Evolutionary conservation across 2,888 invertebrate genomes (phyloP).

Genomic region (Synergus japonicus): DNA sequence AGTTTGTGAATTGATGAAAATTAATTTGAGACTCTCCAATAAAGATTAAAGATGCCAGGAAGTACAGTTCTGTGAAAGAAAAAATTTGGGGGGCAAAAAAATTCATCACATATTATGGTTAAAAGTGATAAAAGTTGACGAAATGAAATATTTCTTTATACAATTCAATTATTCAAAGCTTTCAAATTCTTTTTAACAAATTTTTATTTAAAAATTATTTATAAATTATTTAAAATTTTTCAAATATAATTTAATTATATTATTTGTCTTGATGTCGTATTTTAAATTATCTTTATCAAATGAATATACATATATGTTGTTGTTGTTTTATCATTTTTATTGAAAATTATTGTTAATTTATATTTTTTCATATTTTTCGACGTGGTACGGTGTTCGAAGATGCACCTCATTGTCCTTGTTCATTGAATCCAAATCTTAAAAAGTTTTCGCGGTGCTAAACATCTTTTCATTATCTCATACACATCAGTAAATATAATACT

Average conservation of each 20-base stretch:
- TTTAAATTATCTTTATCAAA: conserved; percentile 8
- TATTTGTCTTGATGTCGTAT: not conserved
- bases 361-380: not conserved
- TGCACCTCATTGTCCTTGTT: conserved; percentile 22
- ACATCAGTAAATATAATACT: conserved; percentile 46
- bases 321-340: not conserved
- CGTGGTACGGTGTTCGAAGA: conserved; percentile 35
- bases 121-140: not conserved
- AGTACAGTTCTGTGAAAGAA: not conserved
- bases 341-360: not conserved
- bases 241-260: conserved; percentile 23
- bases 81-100: not conserved
- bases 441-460: conserved; percentile 14
- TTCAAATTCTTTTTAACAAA: not conserved
- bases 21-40: not conserved
- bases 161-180: not conserved
- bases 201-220: not conserved
- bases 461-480: conserved; percentile 39
- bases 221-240: conserved; percentile 19
- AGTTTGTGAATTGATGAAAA: not conserved
- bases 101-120: not conserved
- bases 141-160: not conserved
- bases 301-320: conserved; percentile 6
- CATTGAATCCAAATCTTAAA: conserved; percentile 12
- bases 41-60: not conserved